Evolutionary conservation across 2,113 vertebrate genomes (phyloP).

Genomic region (Urocynchramus pylzowi): DNA sequence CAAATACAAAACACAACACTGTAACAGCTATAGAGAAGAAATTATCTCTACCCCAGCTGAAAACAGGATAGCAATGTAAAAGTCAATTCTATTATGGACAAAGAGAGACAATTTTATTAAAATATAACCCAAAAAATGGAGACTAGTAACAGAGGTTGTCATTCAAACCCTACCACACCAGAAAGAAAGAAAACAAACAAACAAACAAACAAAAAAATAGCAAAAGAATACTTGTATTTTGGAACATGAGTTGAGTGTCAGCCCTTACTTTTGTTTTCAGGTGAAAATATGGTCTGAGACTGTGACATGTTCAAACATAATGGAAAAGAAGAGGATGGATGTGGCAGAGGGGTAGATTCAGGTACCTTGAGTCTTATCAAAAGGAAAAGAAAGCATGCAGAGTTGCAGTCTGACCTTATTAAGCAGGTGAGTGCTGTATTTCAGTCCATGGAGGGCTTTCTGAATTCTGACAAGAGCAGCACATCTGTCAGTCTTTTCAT

Average conservation of each 20-base stretch:
- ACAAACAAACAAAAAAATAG: not conserved
- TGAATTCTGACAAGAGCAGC: not conserved
- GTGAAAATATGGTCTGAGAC: not conserved
- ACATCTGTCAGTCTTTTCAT: constrained; percentile 33
- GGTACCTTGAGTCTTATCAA: not conserved
- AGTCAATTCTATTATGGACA: not conserved
- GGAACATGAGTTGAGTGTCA: not conserved
- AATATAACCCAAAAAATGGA: not conserved
- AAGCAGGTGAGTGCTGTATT: not conserved
- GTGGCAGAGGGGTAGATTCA: not conserved
- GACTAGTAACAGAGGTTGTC: not conserved
- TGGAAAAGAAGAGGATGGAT: not conserved
- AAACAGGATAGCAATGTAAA: not conserved
- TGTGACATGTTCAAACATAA: not conserved
- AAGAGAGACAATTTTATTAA: not conserved
- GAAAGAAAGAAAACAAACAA: not conserved
- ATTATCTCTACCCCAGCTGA: not conserved
- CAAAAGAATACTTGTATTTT: not conserved
- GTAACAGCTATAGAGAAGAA: not conserved
- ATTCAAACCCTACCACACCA: not conserved
- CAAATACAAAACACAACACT: not conserved
- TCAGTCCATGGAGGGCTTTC: not conserved
- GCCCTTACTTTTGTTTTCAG: not conserved
- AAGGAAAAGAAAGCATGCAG: not conserved
- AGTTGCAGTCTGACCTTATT: not conserved